Base-by-base conservation (phyloP, 1,140 invertebrate species). In the Contarinia nasturtii region DNA sequence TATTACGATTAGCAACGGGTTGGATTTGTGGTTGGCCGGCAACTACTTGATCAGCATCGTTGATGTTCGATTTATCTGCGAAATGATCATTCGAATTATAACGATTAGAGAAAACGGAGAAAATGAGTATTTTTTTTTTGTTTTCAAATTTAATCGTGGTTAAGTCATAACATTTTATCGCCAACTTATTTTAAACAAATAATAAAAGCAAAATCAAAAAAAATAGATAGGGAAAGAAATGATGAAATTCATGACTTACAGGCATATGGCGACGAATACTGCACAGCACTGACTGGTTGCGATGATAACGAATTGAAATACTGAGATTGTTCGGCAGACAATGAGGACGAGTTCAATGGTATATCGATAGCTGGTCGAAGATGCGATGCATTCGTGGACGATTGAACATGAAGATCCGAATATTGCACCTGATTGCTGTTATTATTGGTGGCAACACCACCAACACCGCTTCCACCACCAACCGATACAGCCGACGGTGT, bases 1-100 rank as follows among this genome's bases (percentile, higher is more conserved):
- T 49, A 56, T 84, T 75, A 27, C 27, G 27, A 27, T 27, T 27
- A 27, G 27, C 27, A 27, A 27, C 27, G 4, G 27, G 27, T 49
- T 75, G 84, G 66, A 63, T 70, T 63, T 73, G 82, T 54, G 69
- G 71, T 54, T 71, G 79, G 57, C 42, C 49, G 7, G 51, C 46
- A 12, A 63, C 59, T 15, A 55, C 60, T 41, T 51, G 57, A 40
- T 59, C 53, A 27, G 55, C 56, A 33, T 63, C 61, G 12, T 59
- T 61, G 41, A 59, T 61, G 14, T 17, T 49, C 18, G 22, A 34
- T 27, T 27, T 27, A 27, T 27, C 27, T 27, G n/a, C n/a, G n/a
- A n/a, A n/a, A n/a, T n/a, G n/a, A n/a, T n/a, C n/a, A n/a, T n/a
- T n/a, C n/a, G n/a, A n/a, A n/a, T n/a, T n/a, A n/a, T n/a, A n/a